Conservation (phyloP, 2,888 invertebrate species). For the Cheilosia vernalis region DNA sequence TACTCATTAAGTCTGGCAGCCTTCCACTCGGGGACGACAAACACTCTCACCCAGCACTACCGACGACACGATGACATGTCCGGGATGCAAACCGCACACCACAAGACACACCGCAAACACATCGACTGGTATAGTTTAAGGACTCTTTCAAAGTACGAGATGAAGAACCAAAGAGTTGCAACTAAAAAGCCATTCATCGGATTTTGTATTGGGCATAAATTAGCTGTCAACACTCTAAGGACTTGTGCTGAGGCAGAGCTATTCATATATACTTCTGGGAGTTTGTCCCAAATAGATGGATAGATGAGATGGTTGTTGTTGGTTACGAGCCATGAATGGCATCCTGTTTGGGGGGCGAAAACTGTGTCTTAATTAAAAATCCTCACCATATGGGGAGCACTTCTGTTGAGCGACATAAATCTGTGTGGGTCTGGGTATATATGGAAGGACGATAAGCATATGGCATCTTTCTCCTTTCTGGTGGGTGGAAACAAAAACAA, state of each 20-base stretch:
- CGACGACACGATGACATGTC: slow-evolving; percentile 47
- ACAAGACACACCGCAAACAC: slow-evolving; percentile 21
- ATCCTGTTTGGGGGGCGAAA: slow-evolving; percentile 21
- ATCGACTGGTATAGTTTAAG: slow-evolving; percentile 18
- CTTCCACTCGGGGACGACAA: slow-evolving; percentile 7
- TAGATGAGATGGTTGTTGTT: slow-evolving; percentile 37
- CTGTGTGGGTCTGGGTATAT: slow-evolving; percentile 3
- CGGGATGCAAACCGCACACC: slow-evolving; percentile 50
- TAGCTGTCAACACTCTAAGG: slow-evolving; percentile 68
- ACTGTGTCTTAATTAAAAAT: slow-evolving; percentile 65
- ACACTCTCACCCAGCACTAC: slow-evolving; percentile 5
- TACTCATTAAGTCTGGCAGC: slow-evolving; percentile 71
- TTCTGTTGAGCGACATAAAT: neutral
- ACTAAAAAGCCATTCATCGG: slow-evolving; percentile 62
- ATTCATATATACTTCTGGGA: slow-evolving; percentile 23
- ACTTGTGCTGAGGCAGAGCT: slow-evolving; percentile 1
- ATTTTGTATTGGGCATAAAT: slow-evolving; percentile 69
- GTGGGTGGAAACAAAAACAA: slow-evolving; percentile 6
- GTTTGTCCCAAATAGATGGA: slow-evolving; percentile 41
- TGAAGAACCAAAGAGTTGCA: slow-evolving; percentile 55
- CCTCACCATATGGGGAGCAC: slow-evolving; percentile 16
- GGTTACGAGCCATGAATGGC: slow-evolving; percentile 47
- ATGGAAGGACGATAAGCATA: slow-evolving; percentile 52
- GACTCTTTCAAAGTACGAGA: slow-evolving; percentile 29
- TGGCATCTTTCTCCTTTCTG: slow-evolving; percentile 33